Evolutionary conservation across 2,888 invertebrate species (phyloP).

Genomic region (Balanococcus diminutus): DNA sequence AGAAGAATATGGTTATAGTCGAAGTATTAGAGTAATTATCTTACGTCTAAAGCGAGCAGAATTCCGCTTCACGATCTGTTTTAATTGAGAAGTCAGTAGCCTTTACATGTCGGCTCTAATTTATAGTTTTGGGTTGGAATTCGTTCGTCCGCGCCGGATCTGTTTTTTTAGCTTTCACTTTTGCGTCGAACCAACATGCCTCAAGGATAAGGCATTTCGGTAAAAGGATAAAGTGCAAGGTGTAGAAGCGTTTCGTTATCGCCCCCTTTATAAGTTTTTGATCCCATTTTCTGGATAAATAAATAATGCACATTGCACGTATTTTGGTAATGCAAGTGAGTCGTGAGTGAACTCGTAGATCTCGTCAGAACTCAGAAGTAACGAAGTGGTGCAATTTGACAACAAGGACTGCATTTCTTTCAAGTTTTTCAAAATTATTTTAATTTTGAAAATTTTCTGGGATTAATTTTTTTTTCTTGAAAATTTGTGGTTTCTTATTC

Average conservation of each 20-base stretch:
- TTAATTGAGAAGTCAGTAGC: conserved; percentile 32
- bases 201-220: neutral
- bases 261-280: neutral
- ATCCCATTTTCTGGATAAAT: neutral
- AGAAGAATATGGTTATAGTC: neutral
- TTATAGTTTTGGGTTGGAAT: neutral
- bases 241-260: neutral
- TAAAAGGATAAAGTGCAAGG: neutral
- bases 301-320: neutral
- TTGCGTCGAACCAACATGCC: neutral
- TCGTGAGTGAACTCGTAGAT: too few species aligned
- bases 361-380: too few species aligned
- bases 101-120: conserved; percentile 19
- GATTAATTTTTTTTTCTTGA: too few species aligned
- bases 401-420: too few species aligned
- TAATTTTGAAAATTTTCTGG: too few species aligned
- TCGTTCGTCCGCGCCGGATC: neutral
- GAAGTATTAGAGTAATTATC: neutral
- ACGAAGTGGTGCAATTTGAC: too few species aligned
- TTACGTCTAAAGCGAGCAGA: neutral
- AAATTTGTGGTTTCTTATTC: too few species aligned
- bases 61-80: neutral
- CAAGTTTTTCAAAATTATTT: too few species aligned
- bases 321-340: neutral
- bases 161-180: neutral